Evolutionary conservation across 2,797 vertebrate species (phyloP), one percentile per base, ranked within the genome.

Genomic region (Hozukius guyotensis): DNA sequence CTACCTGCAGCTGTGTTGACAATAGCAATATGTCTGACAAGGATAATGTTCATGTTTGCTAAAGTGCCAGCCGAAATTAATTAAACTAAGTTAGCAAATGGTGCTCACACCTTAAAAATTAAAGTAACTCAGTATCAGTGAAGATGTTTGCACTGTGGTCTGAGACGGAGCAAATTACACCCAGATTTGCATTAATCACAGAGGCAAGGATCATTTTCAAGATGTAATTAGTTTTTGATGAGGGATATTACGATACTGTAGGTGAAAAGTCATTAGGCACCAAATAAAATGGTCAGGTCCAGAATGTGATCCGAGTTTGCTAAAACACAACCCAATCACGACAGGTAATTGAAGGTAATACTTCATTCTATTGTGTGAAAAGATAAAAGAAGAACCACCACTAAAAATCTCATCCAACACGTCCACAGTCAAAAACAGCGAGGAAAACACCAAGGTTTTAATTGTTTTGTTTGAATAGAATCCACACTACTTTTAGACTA

Each of bases 401-500:
- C 31, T 69, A 78, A 83, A 92, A 88, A 93, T 87, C 75, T 86
- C 59, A 64, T 67, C 81, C 78, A 72, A 75, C 75, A 61, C 55
- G 52, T 77, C 66, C 52, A 56, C 74, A 87, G 76, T 85, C 31
- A 80, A 78, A 87, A 93, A 81, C 79, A 86, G 83, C 65, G 27
- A 71, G 80, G 66, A 87, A 85, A 90, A 90, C 85, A 90, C 62
- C 2, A 1, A 74, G 78, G 78, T 86, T 94, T 90, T 92, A 92
- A 92, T 94, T 91, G 90, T 93, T 93, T 92, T 88, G 81, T 93
- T 92, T 80, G 84, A 93, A 91, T 84, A 86, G 81, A 91, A 93
- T 85, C 80, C 87, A 90, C 83, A 91, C 85, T 93, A 89, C 90
- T 91, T 94, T 93, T 89, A 89, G 80, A 90, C 90, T 87, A 90